Conservation (phyloP, 2,797 vertebrate species). For the Alosa sapidissima region DNA sequence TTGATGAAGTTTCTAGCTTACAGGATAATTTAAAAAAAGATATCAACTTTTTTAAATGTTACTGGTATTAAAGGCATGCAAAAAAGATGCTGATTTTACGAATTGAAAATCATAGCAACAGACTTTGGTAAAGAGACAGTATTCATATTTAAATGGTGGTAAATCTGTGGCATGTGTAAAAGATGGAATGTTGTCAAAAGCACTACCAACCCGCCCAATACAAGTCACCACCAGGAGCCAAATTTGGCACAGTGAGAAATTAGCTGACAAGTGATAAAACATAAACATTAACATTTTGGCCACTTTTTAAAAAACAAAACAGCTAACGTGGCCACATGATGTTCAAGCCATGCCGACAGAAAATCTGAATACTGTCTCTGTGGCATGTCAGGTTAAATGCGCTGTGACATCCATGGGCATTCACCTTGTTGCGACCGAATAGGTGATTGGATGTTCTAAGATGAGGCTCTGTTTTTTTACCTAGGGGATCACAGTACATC, state of each 20-base stretch:
- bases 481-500: slow-evolving; percentile 99
- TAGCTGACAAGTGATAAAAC: not conserved
- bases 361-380: slow-evolving; percentile 82
- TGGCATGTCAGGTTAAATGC: slow-evolving; percentile 73
- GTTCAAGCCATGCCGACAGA: slow-evolving; percentile 47
- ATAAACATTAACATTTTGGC: not conserved
- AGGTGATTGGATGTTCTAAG: slow-evolving; percentile 87
- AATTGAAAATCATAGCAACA: slow-evolving; percentile 66
- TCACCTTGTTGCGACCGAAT: slow-evolving; percentile 97
- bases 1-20: slow-evolving; percentile 52
- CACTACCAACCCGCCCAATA: not conserved
- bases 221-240: not conserved
- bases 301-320: not conserved
- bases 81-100: slow-evolving; percentile 70
- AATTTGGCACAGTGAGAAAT: not conserved
- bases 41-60: slow-evolving; percentile 51
- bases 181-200: not conserved
- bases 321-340: not conserved
- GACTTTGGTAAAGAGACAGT: slow-evolving; percentile 83
- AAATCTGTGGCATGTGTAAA: not conserved
- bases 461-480: slow-evolving; percentile 81
- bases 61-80: slow-evolving; percentile 86
- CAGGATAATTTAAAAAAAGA: slow-evolving; percentile 47
- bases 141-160: slow-evolving; percentile 75
- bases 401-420: slow-evolving; percentile 91